These are phyloP conservation scores for Aramus guarauna DNA, from an alignment of 2,113 vertebrate species.

Conservation along the genomic window DNA sequence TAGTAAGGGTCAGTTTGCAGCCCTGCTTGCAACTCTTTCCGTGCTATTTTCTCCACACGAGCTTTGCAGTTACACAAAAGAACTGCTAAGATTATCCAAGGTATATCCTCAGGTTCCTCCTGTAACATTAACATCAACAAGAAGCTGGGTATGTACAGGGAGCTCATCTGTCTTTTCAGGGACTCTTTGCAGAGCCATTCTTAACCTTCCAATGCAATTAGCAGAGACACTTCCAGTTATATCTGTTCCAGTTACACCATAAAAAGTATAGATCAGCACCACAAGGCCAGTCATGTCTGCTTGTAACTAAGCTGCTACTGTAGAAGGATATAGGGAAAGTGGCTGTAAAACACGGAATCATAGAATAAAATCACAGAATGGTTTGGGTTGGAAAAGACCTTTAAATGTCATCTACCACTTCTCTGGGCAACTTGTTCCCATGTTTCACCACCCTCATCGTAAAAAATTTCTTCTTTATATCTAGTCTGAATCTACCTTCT, in stretches of 20 bases:
- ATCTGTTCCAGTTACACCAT: neutral
- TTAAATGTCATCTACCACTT: neutral
- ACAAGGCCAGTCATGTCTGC: neutral
- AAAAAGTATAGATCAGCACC: neutral
- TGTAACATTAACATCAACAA: neutral
- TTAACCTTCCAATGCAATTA: neutral
- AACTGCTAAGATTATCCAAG: neutral
- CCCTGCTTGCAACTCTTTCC: neutral
- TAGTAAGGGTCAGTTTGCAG: neutral
- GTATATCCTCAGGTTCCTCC: neutral
- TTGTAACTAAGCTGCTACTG: neutral
- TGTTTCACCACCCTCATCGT: neutral
- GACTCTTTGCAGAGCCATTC: neutral
- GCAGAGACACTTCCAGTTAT: neutral
- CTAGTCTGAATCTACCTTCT: neutral
- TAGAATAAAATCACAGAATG: neutral
- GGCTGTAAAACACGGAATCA: neutral
- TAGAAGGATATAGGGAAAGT: fast-evolving
- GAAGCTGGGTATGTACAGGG: neutral
- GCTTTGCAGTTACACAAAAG: neutral
- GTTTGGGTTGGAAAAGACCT: neutral
- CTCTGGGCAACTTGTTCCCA: neutral
- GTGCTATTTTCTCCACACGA: neutral
- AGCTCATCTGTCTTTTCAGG: neutral
- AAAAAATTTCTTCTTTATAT: neutral